A percentile compares a stretch with the other conserved stretches of the same genome.
Evolutionary conservation across 2,888 invertebrate genomes (phyloP).

Genomic region (Lasioglossum vierecki): DNA sequence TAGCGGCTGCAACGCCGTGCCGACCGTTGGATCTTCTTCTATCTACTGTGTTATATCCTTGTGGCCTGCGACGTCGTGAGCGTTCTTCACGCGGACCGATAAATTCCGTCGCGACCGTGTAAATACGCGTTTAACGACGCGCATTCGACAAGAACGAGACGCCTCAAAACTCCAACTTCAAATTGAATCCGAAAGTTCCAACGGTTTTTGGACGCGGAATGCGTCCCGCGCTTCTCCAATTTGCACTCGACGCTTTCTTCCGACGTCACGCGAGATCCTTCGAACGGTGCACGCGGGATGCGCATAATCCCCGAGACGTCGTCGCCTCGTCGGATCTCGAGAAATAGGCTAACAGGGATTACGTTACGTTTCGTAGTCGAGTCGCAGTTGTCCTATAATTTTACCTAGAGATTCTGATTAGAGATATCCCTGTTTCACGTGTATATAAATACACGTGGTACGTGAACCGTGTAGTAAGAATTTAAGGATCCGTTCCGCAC

Average conservation of each 20-base stretch:
- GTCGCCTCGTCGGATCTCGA: neutral
- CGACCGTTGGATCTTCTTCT: neutral
- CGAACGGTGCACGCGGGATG: neutral
- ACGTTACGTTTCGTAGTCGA: too few species aligned
- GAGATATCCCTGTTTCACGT: too few species aligned
- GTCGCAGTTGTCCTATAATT: too few species aligned
- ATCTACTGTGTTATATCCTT: neutral
- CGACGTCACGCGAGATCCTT: neutral
- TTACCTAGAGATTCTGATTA: too few species aligned
- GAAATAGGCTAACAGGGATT: neutral
- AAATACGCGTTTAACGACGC: neutral
- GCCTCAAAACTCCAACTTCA: neutral
- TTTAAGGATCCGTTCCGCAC: too few species aligned
- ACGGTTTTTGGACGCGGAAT: conserved; percentile 9
- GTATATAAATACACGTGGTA: too few species aligned
- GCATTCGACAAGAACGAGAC: neutral
- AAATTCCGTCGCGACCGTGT: conserved; percentile 10
- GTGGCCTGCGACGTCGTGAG: neutral
- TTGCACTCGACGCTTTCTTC: conserved; percentile 6
- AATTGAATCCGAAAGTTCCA: conserved; percentile 20
- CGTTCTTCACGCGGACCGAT: conserved; percentile 11
- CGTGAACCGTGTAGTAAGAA: too few species aligned
- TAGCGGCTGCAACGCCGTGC: conserved; percentile 4
- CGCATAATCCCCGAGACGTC: neutral
- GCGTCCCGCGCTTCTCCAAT: neutral